Evolutionary conservation across 2,888 invertebrate species (phyloP).

Genomic region (Aleiodes testaceus): DNA sequence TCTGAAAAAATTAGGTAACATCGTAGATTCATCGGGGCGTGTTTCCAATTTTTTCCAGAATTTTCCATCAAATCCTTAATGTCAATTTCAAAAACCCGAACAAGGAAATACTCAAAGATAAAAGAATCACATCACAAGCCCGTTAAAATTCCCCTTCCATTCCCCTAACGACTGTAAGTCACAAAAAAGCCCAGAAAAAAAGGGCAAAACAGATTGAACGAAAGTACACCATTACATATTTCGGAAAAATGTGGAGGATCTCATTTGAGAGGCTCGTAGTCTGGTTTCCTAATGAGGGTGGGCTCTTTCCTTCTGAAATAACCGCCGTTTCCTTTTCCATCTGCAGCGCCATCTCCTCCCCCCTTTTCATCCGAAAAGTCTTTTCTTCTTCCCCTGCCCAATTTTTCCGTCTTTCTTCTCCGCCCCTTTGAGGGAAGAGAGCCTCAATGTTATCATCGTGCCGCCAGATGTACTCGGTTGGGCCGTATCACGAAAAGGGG

Average conservation of each 20-base stretch:
- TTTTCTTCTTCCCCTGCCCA: conserved; percentile 36
- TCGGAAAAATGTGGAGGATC: conserved; percentile 32
- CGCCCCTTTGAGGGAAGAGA: conserved; percentile 39
- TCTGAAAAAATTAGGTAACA: too few species aligned
- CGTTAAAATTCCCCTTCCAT: too few species aligned
- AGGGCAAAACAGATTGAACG: neutral
- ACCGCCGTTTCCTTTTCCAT: conserved; percentile 24
- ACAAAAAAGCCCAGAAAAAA: too few species aligned
- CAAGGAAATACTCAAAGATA: too few species aligned
- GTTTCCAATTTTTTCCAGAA: too few species aligned
- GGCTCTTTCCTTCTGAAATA: conserved; percentile 54
- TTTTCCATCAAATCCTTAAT: too few species aligned
- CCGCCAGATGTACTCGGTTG: conserved; percentile 55
- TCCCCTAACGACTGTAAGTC: too few species aligned
- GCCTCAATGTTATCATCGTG: conserved; percentile 63
- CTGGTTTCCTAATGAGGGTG: conserved; percentile 65
- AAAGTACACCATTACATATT: conserved; percentile 16
- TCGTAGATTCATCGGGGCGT: too few species aligned
- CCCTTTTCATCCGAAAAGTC: conserved; percentile 31
- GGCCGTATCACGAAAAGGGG: conserved; percentile 51
- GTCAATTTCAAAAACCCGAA: neutral
- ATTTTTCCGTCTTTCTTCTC: conserved; percentile 39
- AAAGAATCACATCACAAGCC: too few species aligned
- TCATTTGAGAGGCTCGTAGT: conserved; percentile 50
- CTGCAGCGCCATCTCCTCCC: neutral